A percentile compares a stretch with the other conserved stretches of the same genome.
Evolutionary conservation across 2,888 invertebrate genomes (phyloP).

Genomic region (Ormyrus thymus): DNA sequence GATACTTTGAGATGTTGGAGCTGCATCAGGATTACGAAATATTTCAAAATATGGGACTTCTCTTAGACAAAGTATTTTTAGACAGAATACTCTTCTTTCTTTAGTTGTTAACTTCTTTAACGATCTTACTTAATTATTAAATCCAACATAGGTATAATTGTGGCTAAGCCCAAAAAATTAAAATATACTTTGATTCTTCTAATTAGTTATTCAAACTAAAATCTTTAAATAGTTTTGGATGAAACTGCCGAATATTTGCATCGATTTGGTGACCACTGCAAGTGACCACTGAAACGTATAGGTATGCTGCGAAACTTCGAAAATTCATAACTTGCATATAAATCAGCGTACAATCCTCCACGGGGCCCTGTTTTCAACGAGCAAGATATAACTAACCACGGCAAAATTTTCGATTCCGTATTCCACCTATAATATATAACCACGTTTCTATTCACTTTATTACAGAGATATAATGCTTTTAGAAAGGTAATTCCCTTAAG

Average conservation of each 20-base stretch:
- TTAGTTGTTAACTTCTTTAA: too few relatives aligned
- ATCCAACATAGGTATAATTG: too few relatives aligned
- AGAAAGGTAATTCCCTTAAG: background rate
- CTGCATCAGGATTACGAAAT: background rate
- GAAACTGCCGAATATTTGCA: background rate
- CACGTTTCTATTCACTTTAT: background rate
- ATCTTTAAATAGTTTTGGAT: too few relatives aligned
- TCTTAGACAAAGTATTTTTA: background rate
- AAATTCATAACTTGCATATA: constrained; percentile 42
- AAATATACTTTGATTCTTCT: too few relatives aligned
- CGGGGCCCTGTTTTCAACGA: constrained; percentile 39
- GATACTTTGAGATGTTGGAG: background rate
- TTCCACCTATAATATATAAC: background rate
- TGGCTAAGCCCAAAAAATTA: too few relatives aligned
- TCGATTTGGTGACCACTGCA: constrained; percentile 7
- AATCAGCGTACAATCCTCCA: constrained; percentile 47
- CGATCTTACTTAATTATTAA: too few relatives aligned
- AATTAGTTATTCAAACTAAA: too few relatives aligned
- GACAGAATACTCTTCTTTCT: too few relatives aligned
- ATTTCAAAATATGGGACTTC: background rate
- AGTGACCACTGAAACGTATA: constrained; percentile 5
- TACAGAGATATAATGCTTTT: background rate
- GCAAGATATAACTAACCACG: constrained; percentile 19
- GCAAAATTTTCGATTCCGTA: constrained; percentile 18
- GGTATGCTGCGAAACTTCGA: constrained; percentile 9